These are phyloP conservation scores for Clivina fossor DNA, from an alignment of 2,888 invertebrate genomes.

Conservation along the genomic window DNA sequence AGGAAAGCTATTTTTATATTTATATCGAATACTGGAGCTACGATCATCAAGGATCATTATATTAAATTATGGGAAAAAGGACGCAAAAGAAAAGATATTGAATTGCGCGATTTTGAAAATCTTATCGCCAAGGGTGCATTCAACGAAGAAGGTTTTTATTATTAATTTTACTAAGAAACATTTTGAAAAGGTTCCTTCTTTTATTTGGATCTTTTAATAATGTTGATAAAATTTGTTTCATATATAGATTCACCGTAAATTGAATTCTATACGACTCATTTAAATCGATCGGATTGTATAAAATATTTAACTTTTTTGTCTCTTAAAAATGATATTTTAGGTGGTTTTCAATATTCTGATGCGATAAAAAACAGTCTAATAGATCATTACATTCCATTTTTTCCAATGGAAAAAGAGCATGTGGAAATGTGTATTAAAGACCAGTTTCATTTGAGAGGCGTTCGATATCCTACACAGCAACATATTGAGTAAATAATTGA, in stretches of 20 bases:
- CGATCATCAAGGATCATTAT: constrained; percentile 64
- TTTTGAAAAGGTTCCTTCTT: too few species aligned
- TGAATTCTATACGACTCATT: too few species aligned
- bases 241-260: too few species aligned
- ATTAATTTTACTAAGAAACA: neutral
- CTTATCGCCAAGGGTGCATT: constrained; percentile 69
- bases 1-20: constrained; percentile 84
- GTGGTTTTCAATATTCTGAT: constrained; percentile 81
- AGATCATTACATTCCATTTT: constrained; percentile 91
- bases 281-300: too few species aligned
- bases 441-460: constrained; percentile 57
- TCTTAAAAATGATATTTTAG: too few species aligned
- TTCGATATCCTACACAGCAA: constrained; percentile 41
- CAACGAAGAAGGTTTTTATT: constrained; percentile 61
- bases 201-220: too few species aligned
- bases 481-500: constrained; percentile 46
- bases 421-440: constrained; percentile 74
- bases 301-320: too few species aligned
- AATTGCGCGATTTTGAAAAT: constrained; percentile 71
- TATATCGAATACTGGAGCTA: constrained; percentile 88
- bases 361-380: constrained; percentile 84
- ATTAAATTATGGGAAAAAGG: constrained; percentile 64
- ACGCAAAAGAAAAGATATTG: constrained; percentile 61
- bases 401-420: constrained; percentile 87
- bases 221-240: too few species aligned